Evolutionary conservation across 2,888 invertebrate species (phyloP), one percentile per base, ranked within the genome.

Genomic region (Tridacna crocea): DNA sequence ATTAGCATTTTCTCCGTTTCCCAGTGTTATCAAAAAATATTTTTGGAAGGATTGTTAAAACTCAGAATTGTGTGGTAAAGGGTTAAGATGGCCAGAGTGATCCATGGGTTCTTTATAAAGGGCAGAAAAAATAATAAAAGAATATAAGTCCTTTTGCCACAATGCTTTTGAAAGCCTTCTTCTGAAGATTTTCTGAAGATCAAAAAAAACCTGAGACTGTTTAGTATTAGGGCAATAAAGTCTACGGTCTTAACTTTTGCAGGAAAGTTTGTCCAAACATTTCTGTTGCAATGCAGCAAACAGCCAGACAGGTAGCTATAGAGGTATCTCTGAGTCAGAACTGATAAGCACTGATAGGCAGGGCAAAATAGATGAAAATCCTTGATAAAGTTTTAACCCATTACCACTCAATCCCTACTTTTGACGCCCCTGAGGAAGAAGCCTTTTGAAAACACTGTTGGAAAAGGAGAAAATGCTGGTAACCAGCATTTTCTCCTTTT

Each of bases 1-100:
- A 61, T 24, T 8, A 61, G 61, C 61, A 61, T 22, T 61, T 61
- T 61, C 61, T 61, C 24, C 61, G 3, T 61, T 61, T 61, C 24
- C n/a, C 55, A 55, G 8, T 36, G 8, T 36, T 36, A 4, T 36
- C 36, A 36, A 36, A 36, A 36, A 8, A 2, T 4, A 36, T 8
- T 36, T 36, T 36, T 36, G 8, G 8, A 36, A 36, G 36, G 36
- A 10, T 19, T 55, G 55, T 55, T 36, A 4, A 36, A 36, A 36
- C 2, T 36, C 36, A 36, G 36, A 36, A 36, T 36, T 36, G 36
- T 36, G 36, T 36, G 36, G 36, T 36, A 36, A 36, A 36, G 36
- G 36, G 2, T 36, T 36, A 36, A 36, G 2, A 36, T 36, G 8
- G 36, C 36, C 8, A 36, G 36, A 36, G 8, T 8, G 36, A 36